Evolutionary conservation across 2,113 vertebrate species (phyloP).

Genomic region (Gobius niger): DNA sequence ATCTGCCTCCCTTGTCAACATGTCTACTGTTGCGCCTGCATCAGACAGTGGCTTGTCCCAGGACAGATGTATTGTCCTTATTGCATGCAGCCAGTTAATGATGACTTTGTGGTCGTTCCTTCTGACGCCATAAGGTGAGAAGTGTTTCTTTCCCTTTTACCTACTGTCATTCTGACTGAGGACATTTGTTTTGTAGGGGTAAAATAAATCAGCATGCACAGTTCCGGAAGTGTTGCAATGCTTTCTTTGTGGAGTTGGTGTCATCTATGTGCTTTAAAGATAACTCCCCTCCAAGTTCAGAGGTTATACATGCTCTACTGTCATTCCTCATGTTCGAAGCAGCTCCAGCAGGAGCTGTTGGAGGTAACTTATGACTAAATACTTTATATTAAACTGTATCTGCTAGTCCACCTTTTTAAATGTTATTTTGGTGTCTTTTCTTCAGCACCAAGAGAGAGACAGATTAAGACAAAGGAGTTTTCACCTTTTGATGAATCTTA

Average conservation of each 20-base stretch:
- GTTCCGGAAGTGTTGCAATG: slow-evolving; percentile 87
- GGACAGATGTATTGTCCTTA: slow-evolving; percentile 83
- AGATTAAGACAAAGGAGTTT: slow-evolving; percentile 82
- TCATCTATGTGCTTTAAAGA: slow-evolving; percentile 93
- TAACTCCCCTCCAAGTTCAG: slow-evolving; percentile 79
- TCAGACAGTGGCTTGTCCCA: slow-evolving; percentile 71
- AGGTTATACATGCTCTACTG: slow-evolving; percentile 80
- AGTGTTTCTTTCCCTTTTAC: background rate
- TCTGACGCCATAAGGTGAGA: slow-evolving; percentile 75
- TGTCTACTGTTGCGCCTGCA: slow-evolving; percentile 82
- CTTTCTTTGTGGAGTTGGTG: slow-evolving; percentile 91
- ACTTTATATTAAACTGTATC: too few species aligned
- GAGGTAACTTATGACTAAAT: slow-evolving; percentile 34
- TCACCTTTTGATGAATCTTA: slow-evolving; percentile 90
- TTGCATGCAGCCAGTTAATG: slow-evolving; percentile 66
- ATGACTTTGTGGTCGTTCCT: slow-evolving; percentile 62
- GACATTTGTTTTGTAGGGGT: slow-evolving; percentile 21
- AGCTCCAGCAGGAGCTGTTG: slow-evolving; percentile 17
- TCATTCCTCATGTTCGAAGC: slow-evolving; percentile 82
- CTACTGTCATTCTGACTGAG: background rate
- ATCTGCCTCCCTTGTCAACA: slow-evolving; percentile 84
- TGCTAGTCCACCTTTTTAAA: slow-evolving; percentile 1
- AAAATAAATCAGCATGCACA: slow-evolving; percentile 71
- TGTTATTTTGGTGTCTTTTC: background rate
- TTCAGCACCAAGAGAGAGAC: slow-evolving; percentile 42